Evolutionary conservation across 2,113 vertebrate genomes (phyloP).

Genomic region (Thinocorus orbignyianus): DNA sequence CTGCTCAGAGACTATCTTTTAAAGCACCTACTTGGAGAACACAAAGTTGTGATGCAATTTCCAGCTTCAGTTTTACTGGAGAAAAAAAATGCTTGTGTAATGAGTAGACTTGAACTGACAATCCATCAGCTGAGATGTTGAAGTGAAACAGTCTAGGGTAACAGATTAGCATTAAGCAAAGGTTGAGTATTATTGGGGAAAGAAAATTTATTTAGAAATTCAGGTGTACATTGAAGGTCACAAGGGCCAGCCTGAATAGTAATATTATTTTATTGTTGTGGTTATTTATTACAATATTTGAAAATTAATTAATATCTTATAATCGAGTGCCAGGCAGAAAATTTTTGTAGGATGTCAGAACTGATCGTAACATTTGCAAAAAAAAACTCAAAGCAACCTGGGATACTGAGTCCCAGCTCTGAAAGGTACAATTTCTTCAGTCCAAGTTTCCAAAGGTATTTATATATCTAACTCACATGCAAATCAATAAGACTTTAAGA

Average conservation of each 20-base stretch:
- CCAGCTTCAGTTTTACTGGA: background rate
- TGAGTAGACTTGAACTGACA: background rate
- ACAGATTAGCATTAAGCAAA: slow-evolving; percentile 2
- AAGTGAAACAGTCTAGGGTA: background rate
- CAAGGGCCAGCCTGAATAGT: background rate
- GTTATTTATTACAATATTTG: background rate
- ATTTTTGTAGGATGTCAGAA: background rate
- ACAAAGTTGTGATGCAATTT: background rate
- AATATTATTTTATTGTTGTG: background rate
- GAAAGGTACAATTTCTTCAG: background rate
- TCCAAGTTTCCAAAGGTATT: background rate
- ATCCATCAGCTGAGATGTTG: slow-evolving; percentile 8
- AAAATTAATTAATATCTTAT: background rate
- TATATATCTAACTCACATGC: background rate
- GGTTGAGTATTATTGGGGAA: background rate
- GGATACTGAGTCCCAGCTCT: background rate
- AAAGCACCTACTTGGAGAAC: slow-evolving; percentile 1
- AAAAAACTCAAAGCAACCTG: background rate
- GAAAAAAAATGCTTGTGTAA: background rate
- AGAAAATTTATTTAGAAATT: background rate
- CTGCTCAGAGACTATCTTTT: slow-evolving; percentile 7
- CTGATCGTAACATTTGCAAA: background rate
- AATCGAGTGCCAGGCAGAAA: background rate
- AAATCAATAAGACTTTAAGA: background rate
- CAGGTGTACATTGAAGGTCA: background rate